Evolutionary conservation across 2,888 invertebrate genomes (phyloP).

Genomic region (Andrena haemorrhoa): DNA sequence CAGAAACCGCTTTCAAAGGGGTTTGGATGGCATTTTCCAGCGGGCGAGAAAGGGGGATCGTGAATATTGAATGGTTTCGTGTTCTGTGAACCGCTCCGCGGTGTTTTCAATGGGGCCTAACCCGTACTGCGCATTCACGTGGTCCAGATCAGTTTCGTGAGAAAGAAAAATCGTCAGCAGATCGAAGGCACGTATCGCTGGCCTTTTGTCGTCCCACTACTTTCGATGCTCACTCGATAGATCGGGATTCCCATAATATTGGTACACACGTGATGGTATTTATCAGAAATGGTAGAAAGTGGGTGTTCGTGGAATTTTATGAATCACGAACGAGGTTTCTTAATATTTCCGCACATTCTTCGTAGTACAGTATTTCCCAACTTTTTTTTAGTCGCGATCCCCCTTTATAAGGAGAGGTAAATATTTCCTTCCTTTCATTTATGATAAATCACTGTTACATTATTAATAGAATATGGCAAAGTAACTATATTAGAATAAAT

Average conservation of each 20-base stretch:
- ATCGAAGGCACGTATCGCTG: constrained; percentile 33
- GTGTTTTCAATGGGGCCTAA: constrained; percentile 59
- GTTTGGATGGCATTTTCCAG: constrained; percentile 40
- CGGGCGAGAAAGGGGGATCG: constrained; percentile 65
- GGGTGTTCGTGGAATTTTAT: too few relatives aligned
- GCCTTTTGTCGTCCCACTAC: constrained; percentile 28
- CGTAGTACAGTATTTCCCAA: too few relatives aligned
- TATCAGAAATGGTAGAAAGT: too few relatives aligned
- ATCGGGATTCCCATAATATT: neutral
- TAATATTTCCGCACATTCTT: too few relatives aligned
- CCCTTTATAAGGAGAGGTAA: too few relatives aligned
- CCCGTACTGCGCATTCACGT: constrained; percentile 21
- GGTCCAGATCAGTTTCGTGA: constrained; percentile 77
- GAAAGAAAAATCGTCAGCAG: constrained; percentile 64
- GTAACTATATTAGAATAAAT: too few relatives aligned
- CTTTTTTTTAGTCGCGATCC: too few relatives aligned
- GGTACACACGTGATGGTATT: neutral
- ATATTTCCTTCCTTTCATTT: too few relatives aligned
- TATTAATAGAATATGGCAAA: too few relatives aligned
- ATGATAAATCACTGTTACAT: too few relatives aligned
- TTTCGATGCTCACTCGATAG: constrained; percentile 27
- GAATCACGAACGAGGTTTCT: too few relatives aligned
- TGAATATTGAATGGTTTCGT: constrained; percentile 78
- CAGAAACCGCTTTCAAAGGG: constrained; percentile 64
- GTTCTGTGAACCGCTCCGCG: constrained; percentile 61